Evolutionary conservation across 1,140 invertebrate species (phyloP).

Genomic region (Pseudomyrmex gracilis): DNA sequence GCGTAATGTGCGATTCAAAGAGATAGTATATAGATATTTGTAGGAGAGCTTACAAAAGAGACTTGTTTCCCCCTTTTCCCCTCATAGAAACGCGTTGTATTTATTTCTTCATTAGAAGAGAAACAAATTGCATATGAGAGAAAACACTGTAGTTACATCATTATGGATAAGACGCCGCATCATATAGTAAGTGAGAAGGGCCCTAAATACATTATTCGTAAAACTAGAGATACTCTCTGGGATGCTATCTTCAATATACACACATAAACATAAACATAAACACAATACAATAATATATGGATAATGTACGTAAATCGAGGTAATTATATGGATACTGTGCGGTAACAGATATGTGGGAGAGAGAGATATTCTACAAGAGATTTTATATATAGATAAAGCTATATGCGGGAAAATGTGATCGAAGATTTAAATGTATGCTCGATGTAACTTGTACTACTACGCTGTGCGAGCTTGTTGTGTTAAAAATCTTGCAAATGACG

Average conservation of each 20-base stretch:
- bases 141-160: conserved; percentile 5
- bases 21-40: conserved; percentile 56
- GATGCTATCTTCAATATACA: conserved; percentile 20
- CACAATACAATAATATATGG: conserved; percentile 49
- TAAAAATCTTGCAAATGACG: conserved; percentile 66
- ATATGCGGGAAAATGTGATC: conserved; percentile 45
- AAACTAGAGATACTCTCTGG: conserved; percentile 12
- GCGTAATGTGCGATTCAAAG: conserved; percentile 31
- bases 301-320: conserved; percentile 55
- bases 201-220: conserved; percentile 53
- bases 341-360: conserved; percentile 29
- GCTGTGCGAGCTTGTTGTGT: conserved; percentile 71
- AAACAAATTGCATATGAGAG: conserved; percentile 30
- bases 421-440: conserved; percentile 58
- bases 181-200: conserved; percentile 36
- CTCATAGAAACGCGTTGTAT: conserved; percentile 45
- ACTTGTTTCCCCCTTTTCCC: background rate
- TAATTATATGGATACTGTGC: conserved; percentile 38
- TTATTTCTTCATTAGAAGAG: conserved; percentile 41
- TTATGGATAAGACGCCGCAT: conserved; percentile 31
- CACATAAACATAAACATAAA: too few species aligned
- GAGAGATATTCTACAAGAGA: conserved; percentile 58
- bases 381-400: conserved; percentile 60
- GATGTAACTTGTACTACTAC: conserved; percentile 63
- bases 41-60: conserved; percentile 56